Evolutionary conservation across 2,113 vertebrate species (phyloP), one percentile per base, ranked within the genome.

Genomic region (Neogale vison): DNA sequence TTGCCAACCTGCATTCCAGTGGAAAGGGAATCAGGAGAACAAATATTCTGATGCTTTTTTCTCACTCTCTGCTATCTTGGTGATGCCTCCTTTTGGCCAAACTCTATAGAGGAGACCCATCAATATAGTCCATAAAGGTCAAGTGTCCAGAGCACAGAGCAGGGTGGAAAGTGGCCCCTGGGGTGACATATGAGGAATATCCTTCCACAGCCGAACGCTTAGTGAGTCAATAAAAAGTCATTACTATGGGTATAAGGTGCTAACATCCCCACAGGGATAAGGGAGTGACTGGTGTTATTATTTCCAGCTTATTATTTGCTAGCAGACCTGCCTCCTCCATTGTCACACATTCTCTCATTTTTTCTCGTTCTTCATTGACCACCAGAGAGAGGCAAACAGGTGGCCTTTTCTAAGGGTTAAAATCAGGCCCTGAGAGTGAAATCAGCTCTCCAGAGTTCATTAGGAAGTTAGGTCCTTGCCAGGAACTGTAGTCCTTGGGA

Each of bases 401-500:
- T 11, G 47, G 31, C 14, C 63, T 34, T 80, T 82, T 55, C 65
- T 24, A 36, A 21, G 77, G 61, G 13, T 55, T 83, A 81, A 79
- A 67, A n/a, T 80, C 55, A 79, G 42, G 23, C n/a, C 39, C n/a
- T 1, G 36, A 71, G 47, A 92, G 34, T 42, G 59, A 96, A 92
- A 34, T 36, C 79, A 76, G 39, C 50, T 90, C 1, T 55, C 23
- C 6, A 9, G 42, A 20, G 93, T 90, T 50, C 76, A 57, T 93
- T 97, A 97, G 76, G 79, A 88, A 77, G 89, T 86, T 20, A 0
- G 77, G 67, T 50, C 59, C 59, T 57, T 82, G 65, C 63, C 92
- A 88, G 92, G 47, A 21, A 77, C 86, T 55, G 61, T 4, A 83
- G 42, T 34, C 34, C 93, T 52, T 10, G 52, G 72, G 55, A 90